Evolutionary conservation across 2,113 vertebrate genomes (phyloP).

Genomic region (Chascanopsetta lugubris): DNA sequence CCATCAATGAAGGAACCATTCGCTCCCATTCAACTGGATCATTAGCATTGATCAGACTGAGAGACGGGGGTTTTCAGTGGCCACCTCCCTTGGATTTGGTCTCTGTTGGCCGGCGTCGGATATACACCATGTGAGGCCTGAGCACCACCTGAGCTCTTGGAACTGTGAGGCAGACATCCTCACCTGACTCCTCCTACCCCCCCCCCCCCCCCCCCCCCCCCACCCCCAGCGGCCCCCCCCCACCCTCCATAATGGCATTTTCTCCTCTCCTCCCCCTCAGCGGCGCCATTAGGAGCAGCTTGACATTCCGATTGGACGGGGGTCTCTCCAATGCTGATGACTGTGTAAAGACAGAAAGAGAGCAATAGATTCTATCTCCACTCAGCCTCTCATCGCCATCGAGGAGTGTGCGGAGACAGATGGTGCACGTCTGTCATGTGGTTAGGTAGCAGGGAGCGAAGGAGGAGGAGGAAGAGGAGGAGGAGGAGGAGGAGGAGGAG

Average conservation of each 20-base stretch:
- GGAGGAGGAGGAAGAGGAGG: too few species aligned
- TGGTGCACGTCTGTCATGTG: constrained; percentile 71
- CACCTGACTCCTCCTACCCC: constrained; percentile 22
- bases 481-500: constrained; percentile 49
- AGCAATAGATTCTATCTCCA: constrained; percentile 63
- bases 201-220: constrained; percentile 28
- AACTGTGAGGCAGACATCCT: constrained; percentile 1
- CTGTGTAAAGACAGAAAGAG: constrained; percentile 46
- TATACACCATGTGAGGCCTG: constrained; percentile 5
- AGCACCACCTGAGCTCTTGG: constrained; percentile 23
- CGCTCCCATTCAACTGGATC: constrained; percentile 58
- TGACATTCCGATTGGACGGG: constrained; percentile 54
- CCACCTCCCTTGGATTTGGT: neutral
- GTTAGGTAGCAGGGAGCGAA: constrained; percentile 60
- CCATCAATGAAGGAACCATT: constrained; percentile 41
- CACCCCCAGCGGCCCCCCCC: too few species aligned
- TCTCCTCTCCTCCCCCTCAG: constrained; percentile 28
- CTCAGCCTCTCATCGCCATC: constrained; percentile 53
- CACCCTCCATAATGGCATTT: constrained; percentile 36
- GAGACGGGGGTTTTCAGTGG: neutral
- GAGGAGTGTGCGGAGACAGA: constrained; percentile 61
- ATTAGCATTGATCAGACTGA: constrained; percentile 68
- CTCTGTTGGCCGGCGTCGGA: constrained; percentile 15
- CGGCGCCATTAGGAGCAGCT: constrained; percentile 37
- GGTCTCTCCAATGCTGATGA: constrained; percentile 50